Percentiles rank a stretch among this genome's conserved stretches.
These are phyloP conservation scores for Drosophila testacea DNA, from an alignment of 2,888 invertebrate genomes.

Conservation along the genomic window DNA sequence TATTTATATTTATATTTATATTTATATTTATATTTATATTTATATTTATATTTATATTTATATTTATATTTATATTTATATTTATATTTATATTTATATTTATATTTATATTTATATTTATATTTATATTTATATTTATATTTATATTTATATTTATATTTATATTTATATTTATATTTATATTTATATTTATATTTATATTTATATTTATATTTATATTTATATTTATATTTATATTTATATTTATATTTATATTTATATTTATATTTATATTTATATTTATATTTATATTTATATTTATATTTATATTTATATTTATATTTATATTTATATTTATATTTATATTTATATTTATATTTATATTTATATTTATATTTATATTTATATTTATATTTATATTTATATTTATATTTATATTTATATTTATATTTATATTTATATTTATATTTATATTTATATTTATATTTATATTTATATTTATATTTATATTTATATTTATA, in stretches of 20 bases:
- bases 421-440: too few relatives aligned
- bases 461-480: background rate
- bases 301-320: background rate
- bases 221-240: background rate
- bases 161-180: too few relatives aligned
- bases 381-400: too few relatives aligned
- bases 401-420: too few relatives aligned
- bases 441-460: background rate
- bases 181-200: background rate
- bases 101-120: background rate
- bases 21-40: too few relatives aligned
- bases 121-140: too few relatives aligned
- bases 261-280: background rate
- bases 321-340: background rate
- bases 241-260: background rate
- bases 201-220: background rate
- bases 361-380: too few relatives aligned
- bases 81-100: too few relatives aligned
- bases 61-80: too few relatives aligned
- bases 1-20: too few relatives aligned
- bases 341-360: background rate
- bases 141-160: too few relatives aligned
- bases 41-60: background rate
- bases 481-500: too few relatives aligned
- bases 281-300: background rate